Percentiles rank a stretch among this genome's conserved stretches.
Conservation (phyloP, 2,113 vertebrate genomes). For the Rhinolophus sinicus region DNA sequence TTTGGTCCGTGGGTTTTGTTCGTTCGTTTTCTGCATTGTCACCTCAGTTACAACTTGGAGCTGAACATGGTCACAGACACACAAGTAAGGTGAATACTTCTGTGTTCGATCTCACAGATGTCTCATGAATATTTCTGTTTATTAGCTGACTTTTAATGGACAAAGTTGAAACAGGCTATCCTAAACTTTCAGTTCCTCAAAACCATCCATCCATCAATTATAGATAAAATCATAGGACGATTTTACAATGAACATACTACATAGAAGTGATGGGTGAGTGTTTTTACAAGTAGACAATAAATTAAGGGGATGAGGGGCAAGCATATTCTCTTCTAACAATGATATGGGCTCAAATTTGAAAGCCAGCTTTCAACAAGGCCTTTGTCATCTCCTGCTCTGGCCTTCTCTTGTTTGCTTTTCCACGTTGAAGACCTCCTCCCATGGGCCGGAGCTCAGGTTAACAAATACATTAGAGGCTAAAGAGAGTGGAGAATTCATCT, state of each 20-base stretch:
- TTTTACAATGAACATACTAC: not conserved
- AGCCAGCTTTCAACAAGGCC: not conserved
- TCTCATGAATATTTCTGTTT: not conserved
- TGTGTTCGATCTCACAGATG: not conserved
- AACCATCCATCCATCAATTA: not conserved
- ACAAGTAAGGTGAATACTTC: not conserved
- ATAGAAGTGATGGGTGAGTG: not conserved
- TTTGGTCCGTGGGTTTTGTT: not conserved
- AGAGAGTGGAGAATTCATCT: not conserved
- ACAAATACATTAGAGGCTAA: not conserved
- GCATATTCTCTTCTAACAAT: not conserved
- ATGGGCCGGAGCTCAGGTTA: not conserved
- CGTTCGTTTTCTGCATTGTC: not conserved
- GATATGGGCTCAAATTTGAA: not conserved
- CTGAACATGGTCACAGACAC: fast-evolving
- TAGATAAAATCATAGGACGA: fast-evolving
- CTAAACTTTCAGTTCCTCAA: not conserved
- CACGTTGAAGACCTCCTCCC: not conserved
- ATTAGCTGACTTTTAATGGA: not conserved
- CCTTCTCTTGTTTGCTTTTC: not conserved
- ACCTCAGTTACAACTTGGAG: not conserved
- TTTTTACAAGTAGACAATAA: not conserved
- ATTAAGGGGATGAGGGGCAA: not conserved
- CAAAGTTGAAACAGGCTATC: not conserved
- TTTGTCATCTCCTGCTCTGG: not conserved